Base-by-base conservation (phyloP, 2,888 invertebrate genomes). In the Kuschelorhynchus macadamiae region DNA sequence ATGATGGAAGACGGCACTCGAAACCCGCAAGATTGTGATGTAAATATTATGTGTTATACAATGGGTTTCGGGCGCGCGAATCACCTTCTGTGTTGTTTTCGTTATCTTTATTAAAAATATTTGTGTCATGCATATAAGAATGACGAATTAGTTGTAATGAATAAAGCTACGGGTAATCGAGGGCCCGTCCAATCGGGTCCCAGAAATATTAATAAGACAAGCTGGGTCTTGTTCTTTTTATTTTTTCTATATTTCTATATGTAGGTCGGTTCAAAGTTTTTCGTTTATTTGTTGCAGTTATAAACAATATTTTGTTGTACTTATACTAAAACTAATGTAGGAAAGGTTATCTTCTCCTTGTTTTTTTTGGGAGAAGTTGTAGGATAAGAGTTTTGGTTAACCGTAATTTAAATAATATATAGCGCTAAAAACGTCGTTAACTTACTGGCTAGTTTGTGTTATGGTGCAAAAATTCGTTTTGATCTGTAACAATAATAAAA, bases 271-370 rank as follows among this genome's bases (percentile, higher is more conserved):
- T 57, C 11, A 61, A 55, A 42, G 25, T 17, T 59, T 66, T 66
- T 57, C 33, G 53, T 66, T 60, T 60, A 66, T 66, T 66, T 66
- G 66, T 66, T 66, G 66, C 66, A 60, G 66, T 66, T 60, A n/a
- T n/a, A 60, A 52, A 66, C 33, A 57, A 33, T 60, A 39, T 59
- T 66, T 65, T 44, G 66, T 66, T 66, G 66, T 66, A 66, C 66
- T 66, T 66, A 66, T 46, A 18, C 36, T 53, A 59, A 59, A 59
- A 60, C 18, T 59, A 60, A 66, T 42, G 21, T 66, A 60, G 59
- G 46, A 66, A 65, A 59, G 53, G 59, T 66, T 59, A 59, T 66
- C 41, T 66, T 59, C 30, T 36, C 52, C 17, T 39, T 25, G 16
- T 11, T 30, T 30, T 9, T 4, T n/a, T 7, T 2, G 47, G 42